Evolutionary conservation across 2,797 vertebrate species (phyloP).

Genomic region (Aulostomus chinensis): DNA sequence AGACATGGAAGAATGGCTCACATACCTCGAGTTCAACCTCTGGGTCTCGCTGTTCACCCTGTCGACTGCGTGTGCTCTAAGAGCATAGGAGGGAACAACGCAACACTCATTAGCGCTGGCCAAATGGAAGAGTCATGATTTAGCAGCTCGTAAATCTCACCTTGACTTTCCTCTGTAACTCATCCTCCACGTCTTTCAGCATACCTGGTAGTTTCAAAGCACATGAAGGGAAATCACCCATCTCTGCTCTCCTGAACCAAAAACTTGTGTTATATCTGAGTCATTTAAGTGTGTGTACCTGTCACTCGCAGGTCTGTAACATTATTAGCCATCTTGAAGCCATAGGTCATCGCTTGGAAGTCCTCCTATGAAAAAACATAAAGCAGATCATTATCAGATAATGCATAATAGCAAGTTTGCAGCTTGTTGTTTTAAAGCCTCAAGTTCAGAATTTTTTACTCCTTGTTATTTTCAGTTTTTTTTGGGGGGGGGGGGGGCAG

Average conservation of each 20-base stretch:
- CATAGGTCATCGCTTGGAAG: constrained; percentile 99
- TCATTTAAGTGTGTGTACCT: constrained; percentile 76
- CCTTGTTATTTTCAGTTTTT: no score
- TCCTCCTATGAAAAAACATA: constrained; percentile 84
- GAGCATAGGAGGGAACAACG: neutral
- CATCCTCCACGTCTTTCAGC: constrained; percentile 98
- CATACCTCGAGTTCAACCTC: constrained; percentile 95
- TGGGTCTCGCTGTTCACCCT: constrained; percentile 96
- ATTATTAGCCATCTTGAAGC: constrained; percentile 99
- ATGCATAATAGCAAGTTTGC: no score
- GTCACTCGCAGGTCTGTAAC: constrained; percentile 98
- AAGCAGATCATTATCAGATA: neutral
- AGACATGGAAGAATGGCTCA: constrained; percentile 1
- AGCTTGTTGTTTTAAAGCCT: no score
- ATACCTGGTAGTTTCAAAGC: constrained; percentile 81
- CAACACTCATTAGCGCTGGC: neutral
- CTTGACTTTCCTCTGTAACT: constrained; percentile 98
- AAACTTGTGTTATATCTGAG: no score
- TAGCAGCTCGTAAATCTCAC: no score
- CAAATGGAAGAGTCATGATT: no score
- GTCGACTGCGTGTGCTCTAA: constrained; percentile 96
- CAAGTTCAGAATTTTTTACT: no score
- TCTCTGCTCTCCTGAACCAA: neutral
- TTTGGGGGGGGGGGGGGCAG: no score
- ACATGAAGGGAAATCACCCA: constrained; percentile 1